Evolutionary conservation across 1,140 invertebrate species (phyloP), one percentile per base, ranked within the genome.

Genomic region (Stenopsyche tienmushanensis): DNA sequence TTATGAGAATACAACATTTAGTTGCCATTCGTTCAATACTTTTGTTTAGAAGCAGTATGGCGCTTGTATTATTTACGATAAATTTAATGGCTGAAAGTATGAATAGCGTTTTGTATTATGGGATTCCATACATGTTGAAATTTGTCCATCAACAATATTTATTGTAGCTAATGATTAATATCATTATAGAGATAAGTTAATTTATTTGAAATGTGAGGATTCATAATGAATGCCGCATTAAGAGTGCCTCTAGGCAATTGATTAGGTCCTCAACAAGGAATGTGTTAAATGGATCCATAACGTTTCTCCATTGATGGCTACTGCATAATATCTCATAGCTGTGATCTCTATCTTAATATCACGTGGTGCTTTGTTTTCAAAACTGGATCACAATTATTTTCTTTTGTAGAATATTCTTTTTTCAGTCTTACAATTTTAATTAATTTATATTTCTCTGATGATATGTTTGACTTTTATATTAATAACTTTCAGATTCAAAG

Each of bases 321-420:
- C 45, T 47, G 8, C 21, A 42, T 50, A 34, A 63, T 53, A 63
- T 63, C 53, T 65, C 52, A 49, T 57, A 23, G 63, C 52, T 65
- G 63, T 58, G 63, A 57, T 65, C 47, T 65, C 44, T 65, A 65
- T 47, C 41, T 44, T 41, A 55, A 62, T 42, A 41, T 58, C 44
- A 47, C 63, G 29, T 57, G 63, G 63, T 65, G 63, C 63, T 65
- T 65, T 47, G 23, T 57, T 65, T 65, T 45, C 10, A 20, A 54
- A 60, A 60, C 41, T 15, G n/a, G n/a, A n/a, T n/a, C n/a, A n/a
- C n/a, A n/a, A n/a, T n/a, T n/a, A n/a, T n/a, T n/a, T n/a, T n/a
- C n/a, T 8, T 49, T 15, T 15, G 20, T 15, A 49, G 7, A n/a
- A 20, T 17, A 8, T 23, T 52, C 17, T 52, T 52, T 52, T 52